Evolutionary conservation across 2,888 invertebrate genomes (phyloP), one percentile per base, ranked within the genome.

Genomic region (Brachylomia viminalis): DNA sequence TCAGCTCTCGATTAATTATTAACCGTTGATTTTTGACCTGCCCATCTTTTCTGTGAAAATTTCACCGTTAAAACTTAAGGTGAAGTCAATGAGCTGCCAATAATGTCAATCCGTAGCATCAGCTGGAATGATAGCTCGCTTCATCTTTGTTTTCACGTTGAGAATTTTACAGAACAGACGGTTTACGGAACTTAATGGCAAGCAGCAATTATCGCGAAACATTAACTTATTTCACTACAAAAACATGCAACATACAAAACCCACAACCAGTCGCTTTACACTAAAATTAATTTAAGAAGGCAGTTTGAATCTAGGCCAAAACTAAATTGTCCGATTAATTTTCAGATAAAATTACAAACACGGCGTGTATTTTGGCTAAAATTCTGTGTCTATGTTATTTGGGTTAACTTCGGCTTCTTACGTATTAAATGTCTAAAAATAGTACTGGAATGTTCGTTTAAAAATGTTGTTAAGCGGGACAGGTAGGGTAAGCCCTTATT

Each of bases 251-350:
- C 20, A 47, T 30, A n/a, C 45, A 62, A 33, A 69, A 42, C 23
- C 58, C 17, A 38, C 61, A 64, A 10, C n/a, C 23, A 54, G 42
- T 38, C 11, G 33, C 23, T 71, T 64, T 30, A 47, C 23, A 49
- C 59, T 76, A 61, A 80, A 83, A 72, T 73, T 58, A 74, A 83
- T 77, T 77, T 80, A 74, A 83, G 71, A 80, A 69, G 61, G 65
- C 65, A 42, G 80, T 83, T 83, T 83, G 77, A 80, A 83, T 72
- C n/a, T 69, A 83, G 65, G 80, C 80, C 83, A 83, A 77, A 80
- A 80, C 73, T 77, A 77, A 83, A 83, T 49, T n/a, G 71, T 72
- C 68, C 61, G 65, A 77, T 83, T 77, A 83, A 69, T 73, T 83
- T 76, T 68, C 49, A 70, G 76, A 82, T 80, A 82, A 83, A 79